Percentiles rank a stretch among this genome's conserved stretches.
phyloP scores from a whole-genome alignment of 2,113 vertebrate species.

The Thalassarche chlororhynchos region DNA sequence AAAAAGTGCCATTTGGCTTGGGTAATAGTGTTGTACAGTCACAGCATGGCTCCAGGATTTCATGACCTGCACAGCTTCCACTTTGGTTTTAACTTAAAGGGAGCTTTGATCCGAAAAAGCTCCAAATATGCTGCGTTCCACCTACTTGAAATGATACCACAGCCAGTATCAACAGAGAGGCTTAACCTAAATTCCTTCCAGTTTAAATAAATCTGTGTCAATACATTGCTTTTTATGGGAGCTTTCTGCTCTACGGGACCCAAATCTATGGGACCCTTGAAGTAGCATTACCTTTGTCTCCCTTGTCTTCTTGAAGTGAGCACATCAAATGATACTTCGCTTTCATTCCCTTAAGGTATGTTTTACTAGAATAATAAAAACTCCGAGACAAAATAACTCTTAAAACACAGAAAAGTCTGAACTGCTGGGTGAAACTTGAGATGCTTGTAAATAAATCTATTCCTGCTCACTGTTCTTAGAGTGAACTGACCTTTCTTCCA shows the following conservation, averaged over 20 bases:
- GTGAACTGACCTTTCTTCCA: background rate
- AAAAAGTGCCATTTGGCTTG: background rate
- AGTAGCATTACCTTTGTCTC: background rate
- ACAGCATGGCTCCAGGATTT: background rate
- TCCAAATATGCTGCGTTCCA: background rate
- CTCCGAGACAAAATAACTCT: background rate
- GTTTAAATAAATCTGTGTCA: constrained; percentile 8
- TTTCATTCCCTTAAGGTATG: background rate
- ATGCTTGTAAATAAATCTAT: background rate
- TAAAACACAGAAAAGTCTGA: background rate
- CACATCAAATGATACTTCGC: background rate
- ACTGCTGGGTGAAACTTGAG: background rate
- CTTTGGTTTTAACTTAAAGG: constrained; percentile 4
- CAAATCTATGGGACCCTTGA: background rate
- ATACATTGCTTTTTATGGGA: background rate
- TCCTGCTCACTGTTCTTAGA: background rate
- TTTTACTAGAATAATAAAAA: constrained; percentile 10
- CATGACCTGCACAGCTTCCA: background rate
- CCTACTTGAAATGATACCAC: background rate
- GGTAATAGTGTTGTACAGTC: background rate
- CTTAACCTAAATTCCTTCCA: background rate
- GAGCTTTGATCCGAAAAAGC: background rate
- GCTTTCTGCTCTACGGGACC: background rate
- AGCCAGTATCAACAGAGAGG: background rate
- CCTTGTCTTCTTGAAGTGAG: background rate